A percentile compares a stretch with the other conserved stretches of the same genome.
phyloP scores from a whole-genome alignment of 1,140 invertebrate genomes.

The Neotoxoptera formosana region DNA sequence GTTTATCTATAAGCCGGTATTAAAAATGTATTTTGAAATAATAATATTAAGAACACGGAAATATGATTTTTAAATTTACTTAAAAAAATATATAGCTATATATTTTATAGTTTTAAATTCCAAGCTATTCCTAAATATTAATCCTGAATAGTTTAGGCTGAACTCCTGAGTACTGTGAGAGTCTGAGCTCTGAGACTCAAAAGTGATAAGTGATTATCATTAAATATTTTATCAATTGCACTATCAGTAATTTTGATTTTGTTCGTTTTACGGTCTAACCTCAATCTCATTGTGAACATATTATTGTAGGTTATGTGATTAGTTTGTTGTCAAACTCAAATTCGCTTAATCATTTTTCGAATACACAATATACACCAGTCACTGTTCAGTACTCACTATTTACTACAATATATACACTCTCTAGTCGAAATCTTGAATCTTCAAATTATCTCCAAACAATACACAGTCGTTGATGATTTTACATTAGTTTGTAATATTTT shows the following conservation, averaged over 20 bases:
- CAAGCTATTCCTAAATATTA: no score
- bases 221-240: not conserved
- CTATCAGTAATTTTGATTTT: not conserved
- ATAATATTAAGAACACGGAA: not conserved
- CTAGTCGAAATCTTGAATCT: not conserved
- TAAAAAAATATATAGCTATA: no score
- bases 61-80: no score
- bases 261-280: not conserved
- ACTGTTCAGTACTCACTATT: not conserved
- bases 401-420: not conserved
- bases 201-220: no score
- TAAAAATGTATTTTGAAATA: not conserved
- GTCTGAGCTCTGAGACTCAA: no score
- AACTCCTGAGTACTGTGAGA: no score
- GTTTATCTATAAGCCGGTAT: no score
- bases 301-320: slow-evolving; percentile 55
- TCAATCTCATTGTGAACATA: not conserved
- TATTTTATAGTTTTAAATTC: no score
- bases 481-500: not conserved
- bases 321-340: slow-evolving; percentile 57
- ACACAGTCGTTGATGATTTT: not conserved
- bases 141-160: no score
- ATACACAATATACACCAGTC: not conserved
- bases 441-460: not conserved
- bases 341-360: slow-evolving; percentile 56